Evolutionary conservation across 2,113 vertebrate species (phyloP).

Genomic region (Centropus unirufus): DNA sequence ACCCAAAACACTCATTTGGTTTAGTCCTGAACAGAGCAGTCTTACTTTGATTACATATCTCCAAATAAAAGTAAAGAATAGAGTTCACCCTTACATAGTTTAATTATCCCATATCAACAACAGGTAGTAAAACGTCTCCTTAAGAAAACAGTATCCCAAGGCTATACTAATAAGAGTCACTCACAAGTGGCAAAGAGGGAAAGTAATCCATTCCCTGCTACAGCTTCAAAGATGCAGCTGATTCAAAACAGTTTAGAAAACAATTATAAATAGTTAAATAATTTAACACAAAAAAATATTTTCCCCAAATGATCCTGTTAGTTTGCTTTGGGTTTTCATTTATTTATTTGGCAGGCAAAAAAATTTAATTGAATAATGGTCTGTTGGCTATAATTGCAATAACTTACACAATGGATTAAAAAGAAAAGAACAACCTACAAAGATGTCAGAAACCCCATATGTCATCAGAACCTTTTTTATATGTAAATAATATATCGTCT

Average conservation of each 20-base stretch:
- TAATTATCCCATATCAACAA: neutral
- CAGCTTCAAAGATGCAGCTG: neutral
- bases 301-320: neutral
- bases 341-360: neutral
- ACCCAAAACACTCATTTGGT: neutral
- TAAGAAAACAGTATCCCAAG: neutral
- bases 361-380: neutral
- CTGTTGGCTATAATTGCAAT: neutral
- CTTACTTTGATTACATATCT: neutral
- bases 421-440: neutral
- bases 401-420: neutral
- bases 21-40: neutral
- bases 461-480: neutral
- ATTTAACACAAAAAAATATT: neutral
- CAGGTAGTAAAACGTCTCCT: neutral
- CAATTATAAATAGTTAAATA: constrained; percentile 1
- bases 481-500: neutral
- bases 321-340: neutral
- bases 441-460: neutral
- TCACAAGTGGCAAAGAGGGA: neutral
- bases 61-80: neutral
- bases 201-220: neutral
- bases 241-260: neutral
- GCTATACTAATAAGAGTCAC: neutral
- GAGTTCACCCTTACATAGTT: neutral